phyloP scores from a whole-genome alignment of 2,797 vertebrate genomes.

The Distichodus sexfasciatus region DNA sequence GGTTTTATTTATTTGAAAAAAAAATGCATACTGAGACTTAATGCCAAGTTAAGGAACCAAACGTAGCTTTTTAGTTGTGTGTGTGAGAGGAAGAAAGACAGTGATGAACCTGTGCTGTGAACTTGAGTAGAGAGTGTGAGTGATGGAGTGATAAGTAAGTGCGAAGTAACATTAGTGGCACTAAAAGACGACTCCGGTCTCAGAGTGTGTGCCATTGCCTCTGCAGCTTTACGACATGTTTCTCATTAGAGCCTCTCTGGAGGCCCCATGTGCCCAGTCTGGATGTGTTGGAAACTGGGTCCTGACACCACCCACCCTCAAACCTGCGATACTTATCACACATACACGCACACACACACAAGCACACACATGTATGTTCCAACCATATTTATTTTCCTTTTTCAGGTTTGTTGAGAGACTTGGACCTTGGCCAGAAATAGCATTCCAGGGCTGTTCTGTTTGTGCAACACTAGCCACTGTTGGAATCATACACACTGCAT shows the following conservation, averaged over 20 bases:
- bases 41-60: too few species aligned
- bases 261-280: background rate
- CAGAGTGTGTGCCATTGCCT: background rate
- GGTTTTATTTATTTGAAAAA: too few species aligned
- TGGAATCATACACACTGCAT: background rate
- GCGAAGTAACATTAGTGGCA: too few species aligned
- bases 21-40: too few species aligned
- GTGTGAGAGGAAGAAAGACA: too few species aligned
- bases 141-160: too few species aligned
- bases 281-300: background rate
- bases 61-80: too few species aligned
- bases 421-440: background rate
- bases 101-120: too few species aligned
- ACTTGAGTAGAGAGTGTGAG: too few species aligned
- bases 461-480: constrained; percentile 49
- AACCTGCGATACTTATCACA: constrained; percentile 15
- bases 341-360: constrained; percentile 37
- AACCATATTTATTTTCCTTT: constrained; percentile 41
- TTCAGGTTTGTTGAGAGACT: background rate
- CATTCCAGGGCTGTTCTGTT: constrained; percentile 65
- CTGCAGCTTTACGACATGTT: constrained; percentile 12
- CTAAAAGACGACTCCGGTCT: background rate
- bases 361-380: constrained; percentile 60
- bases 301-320: constrained; percentile 6
- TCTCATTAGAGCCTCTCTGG: constrained; percentile 45